These are phyloP conservation scores for Tuberolachnus salignus DNA, from an alignment of 2,888 invertebrate genomes.

Conservation along the genomic window DNA sequence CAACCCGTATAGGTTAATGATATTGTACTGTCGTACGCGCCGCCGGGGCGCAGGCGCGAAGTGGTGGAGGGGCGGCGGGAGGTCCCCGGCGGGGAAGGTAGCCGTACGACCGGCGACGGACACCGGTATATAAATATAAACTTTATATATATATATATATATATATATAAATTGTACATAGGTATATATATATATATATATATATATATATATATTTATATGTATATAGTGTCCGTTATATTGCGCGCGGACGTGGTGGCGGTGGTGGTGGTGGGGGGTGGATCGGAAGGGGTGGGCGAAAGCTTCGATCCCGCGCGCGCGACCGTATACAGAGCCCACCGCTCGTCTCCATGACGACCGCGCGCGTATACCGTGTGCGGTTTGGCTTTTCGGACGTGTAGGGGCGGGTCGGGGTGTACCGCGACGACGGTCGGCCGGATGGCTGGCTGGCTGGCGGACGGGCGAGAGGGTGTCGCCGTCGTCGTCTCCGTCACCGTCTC, in stretches of 20 bases:
- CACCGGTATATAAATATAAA: neutral
- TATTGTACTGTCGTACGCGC: conserved; percentile 4
- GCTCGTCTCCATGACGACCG: conserved; percentile 41
- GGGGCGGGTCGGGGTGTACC: neutral
- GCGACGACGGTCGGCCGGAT: neutral
- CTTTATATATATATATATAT: neutral
- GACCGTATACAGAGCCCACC: neutral
- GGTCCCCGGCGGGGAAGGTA: too few relatives aligned
- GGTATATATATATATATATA: too few relatives aligned
- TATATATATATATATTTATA: neutral
- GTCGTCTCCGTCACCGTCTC: neutral
- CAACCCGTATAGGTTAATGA: too few relatives aligned
- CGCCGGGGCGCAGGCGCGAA: conserved; percentile 11
- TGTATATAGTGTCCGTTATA: conserved; percentile 19
- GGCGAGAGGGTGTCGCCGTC: neutral
- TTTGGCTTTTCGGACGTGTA: conserved; percentile 51
- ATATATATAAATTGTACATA: neutral
- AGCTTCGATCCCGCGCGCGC: conserved; percentile 40
- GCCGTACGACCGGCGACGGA: conserved; percentile 19
- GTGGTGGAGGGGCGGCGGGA: too few relatives aligned
- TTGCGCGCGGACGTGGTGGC: neutral
- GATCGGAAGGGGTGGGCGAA: conserved; percentile 5
- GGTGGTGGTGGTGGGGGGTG: neutral
- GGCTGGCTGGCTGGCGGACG: neutral
- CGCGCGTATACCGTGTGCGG: conserved; percentile 25